Evolutionary conservation across 2,113 vertebrate genomes (phyloP), one percentile per base, ranked within the genome.

Genomic region (Vulpes lagopus): DNA sequence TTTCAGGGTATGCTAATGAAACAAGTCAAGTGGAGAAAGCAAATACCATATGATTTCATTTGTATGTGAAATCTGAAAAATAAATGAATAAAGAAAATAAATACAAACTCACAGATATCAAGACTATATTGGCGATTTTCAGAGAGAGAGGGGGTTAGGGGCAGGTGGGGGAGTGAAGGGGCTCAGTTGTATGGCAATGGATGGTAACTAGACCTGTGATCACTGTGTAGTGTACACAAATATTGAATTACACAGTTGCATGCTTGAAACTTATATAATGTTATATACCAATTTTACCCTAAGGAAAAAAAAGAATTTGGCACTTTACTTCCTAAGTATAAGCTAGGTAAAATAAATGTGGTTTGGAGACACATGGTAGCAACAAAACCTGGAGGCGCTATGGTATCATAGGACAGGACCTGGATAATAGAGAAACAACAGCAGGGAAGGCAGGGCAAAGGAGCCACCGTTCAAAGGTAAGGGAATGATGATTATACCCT

Each of bases 381-480:
- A 74, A 65, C 4, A 10, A 5, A 89, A 7, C 22, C 14, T 32
- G 14, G 32, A 59, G 59, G 35, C 76, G 17, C 91, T 71, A 27
- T 35, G 32, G 17, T 3, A 51, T 57, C 71, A 22, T 17, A 81
- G 69, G 35, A 32, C 8, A 17, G 55, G 20, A 27, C 2, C 19
- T 57, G 38, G 5, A 9, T 20, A 23, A 27, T 4, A 27, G 81
- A 4, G 65, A 79, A 53, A 32, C 6, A 53, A 35, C 6, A 15
- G 4, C 60, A n/a, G 1, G 43, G 59, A 43, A 67, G n/a, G n/a
- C 27, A 4, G 23, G 4, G 51, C 0, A 0, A 85, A n/a, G 32
- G 57, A 57, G 3, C 49, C 35, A 59, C 43, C 60, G 1, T 22
- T 88, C 32, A 25, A 35, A 78, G 88, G 35, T 17, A 65, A 65